Base-by-base conservation (phyloP, 1,140 invertebrate species). In the Stenopsyche tienmushanensis region DNA sequence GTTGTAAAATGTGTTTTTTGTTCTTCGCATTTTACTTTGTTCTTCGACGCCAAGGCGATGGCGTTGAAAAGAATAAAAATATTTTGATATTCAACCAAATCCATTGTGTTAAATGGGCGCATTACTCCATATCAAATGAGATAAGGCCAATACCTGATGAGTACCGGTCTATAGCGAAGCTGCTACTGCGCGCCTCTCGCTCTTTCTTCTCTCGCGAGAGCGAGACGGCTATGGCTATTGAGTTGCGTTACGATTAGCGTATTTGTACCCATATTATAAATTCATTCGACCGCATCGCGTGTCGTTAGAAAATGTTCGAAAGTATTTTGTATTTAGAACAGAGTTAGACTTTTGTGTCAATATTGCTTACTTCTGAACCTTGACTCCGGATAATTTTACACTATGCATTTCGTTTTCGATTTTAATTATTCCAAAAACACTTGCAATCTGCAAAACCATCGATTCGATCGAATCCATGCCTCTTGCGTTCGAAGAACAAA, bases 81-180 rank as follows among this genome's bases (percentile, higher is more conserved):
- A 57, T 57, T 41, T 47, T 45, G 42, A 60, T 49, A 29, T 45
- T 60, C 57, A 15, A 60, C 42, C 57, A 44, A 44, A 60, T 60
- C 57, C 57, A 60, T 60, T 60, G 57, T 60, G 57, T 60, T 60
- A 47, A 47, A 60, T 20, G 54, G 54, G 54, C 54, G 54, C 54
- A 57, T 57, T 57, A 57, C 54, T 57, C 25, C 54, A 57, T 57
- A 57, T 57, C 54, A 57, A 57, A 18, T 13, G 34, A 26, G 34
- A 29, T 29, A 57, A 18, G 54, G 23, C 54, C n/a, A 50, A 57
- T 57, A 57, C 54, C 54, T 57, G 54, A 20, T 23, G 34, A 39
- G 1, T 10, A 2, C 25, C 54, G 15, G 20, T 9, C 8, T 13
- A 9, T 9, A 55, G 17, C 3, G 15, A 1, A 9, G 9, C 24